phyloP scores from a whole-genome alignment of 2,797 vertebrate species.

The Pseudomugil gertrudae region DNA sequence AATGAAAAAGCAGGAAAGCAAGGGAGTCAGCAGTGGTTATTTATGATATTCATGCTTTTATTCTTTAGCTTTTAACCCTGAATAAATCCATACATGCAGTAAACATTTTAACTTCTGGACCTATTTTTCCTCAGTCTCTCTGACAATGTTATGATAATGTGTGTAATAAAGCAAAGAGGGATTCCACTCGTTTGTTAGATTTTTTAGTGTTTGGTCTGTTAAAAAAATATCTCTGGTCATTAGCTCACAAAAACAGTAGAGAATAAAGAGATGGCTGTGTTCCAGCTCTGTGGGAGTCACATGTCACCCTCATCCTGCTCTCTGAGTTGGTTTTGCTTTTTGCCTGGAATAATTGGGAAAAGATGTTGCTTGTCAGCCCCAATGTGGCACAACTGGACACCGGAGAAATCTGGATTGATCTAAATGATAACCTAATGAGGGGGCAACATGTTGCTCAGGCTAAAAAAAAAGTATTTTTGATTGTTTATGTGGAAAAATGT shows the following conservation, averaged over 20 bases:
- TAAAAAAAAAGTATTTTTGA: background rate
- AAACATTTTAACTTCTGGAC: background rate
- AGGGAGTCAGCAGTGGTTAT: background rate
- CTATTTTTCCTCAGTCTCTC: background rate
- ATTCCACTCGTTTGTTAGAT: background rate
- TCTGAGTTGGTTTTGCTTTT: constrained; percentile 24
- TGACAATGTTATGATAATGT: constrained; percentile 11
- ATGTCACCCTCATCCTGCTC: constrained; percentile 21
- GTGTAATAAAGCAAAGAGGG: background rate
- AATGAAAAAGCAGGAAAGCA: constrained; percentile 1
- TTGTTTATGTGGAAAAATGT: background rate
- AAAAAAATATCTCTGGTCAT: constrained; percentile 14
- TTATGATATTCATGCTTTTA: background rate
- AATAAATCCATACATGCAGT: constrained; percentile 7
- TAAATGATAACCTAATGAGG: constrained; percentile 20
- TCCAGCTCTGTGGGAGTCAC: constrained; percentile 19
- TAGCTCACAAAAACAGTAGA: constrained; percentile 17
- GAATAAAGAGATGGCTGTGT: constrained; percentile 21
- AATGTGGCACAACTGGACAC: constrained; percentile 34
- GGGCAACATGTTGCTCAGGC: background rate
- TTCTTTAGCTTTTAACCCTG: background rate
- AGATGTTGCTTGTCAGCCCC: constrained; percentile 58
- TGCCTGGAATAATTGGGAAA: constrained; percentile 51
- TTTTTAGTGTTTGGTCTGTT: constrained; percentile 11
- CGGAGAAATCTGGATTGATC: constrained; percentile 46